Evolutionary conservation across 2,113 vertebrate species (phyloP), one percentile per base, ranked within the genome.

Genomic region (Catharus bicknelli): DNA sequence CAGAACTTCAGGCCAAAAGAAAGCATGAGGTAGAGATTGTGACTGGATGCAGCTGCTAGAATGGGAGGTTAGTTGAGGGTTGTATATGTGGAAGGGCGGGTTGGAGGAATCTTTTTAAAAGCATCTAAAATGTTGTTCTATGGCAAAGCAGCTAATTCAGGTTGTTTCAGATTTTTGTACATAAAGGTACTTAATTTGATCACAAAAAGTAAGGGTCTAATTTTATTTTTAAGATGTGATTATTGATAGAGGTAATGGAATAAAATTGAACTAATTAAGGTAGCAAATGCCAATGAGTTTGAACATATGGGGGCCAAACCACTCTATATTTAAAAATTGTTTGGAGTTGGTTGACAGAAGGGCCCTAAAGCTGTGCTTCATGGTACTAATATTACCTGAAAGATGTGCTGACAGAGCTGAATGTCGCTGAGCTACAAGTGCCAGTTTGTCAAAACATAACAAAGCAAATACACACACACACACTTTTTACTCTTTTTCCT

Each of bases 381-480:
- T 84, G 57, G 26, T 76, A 45, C 9, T 84, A 73, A 94, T 67
- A 70, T 75, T 88, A 64, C 77, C 61, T 76, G 74, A 84, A 72
- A 62, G 77, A 69, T 32, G 22, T 53, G 26, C 55, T 86, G 45
- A 34, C 79, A 48, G 66, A 69, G 47, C 58, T 94, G 34, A 89
- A 76, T 82, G 12, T 76, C 70, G 7, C 30, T 67, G 72, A 77
- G 79, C 36, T 91, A 47, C 53, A 51, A 22, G 43, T 88, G 74
- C 43, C 25, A 38, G 64, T 88, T 91, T 92, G n/a, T 90, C 76
- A 82, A 96, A 95, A 75, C 59, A 87, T 67, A 91, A 29, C 62
- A 93, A 67, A 63, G 11, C 22, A 38, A 38, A 62, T 8, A 23
- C 26, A 90, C 29, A 30, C 20, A 68, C 62, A 34, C 18, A 21